Base-by-base conservation (phyloP, 2,888 invertebrate species). In the Folsomia candida region DNA sequence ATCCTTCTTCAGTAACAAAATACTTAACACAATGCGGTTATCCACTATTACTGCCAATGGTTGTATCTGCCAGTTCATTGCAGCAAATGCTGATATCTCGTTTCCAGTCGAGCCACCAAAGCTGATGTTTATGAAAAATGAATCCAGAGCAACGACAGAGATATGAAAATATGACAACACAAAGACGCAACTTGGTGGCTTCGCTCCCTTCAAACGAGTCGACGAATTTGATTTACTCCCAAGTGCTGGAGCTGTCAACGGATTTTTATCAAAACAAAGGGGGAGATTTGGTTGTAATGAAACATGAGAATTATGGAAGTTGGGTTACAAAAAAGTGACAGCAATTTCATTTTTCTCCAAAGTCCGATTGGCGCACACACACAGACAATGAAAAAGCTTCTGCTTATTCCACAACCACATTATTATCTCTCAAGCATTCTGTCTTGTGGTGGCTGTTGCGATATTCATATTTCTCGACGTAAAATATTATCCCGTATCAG, bases 251-350 rank as follows among this genome's bases (percentile, higher is more conserved):
- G 65, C 72, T 77, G 77, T 77, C 77, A 75, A 71, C 71, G 68
- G 70, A 74, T 72, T 75, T 77, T 75, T 77, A 75, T 77, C 77
- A 77, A 77, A 77, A 77, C 76, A 77, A 77, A 76, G 70, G 69
- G 64, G 72, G 68, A 75, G 75, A 75, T 76, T 71, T 76, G 72
- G 71, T 70, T 57, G 63, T 73, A 74, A 74, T 74, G 74, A 74
- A 76, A 73, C 68, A 22, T 65, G 73, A 73, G 76, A 76, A 76
- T 71, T 76, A 76, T 76, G 76, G 71, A 67, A 71, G 70, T 66
- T 65, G 70, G 62, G 57, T 54, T 47, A 26, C 51, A 24, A 67
- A 68, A 68, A 70, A 67, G 60, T 73, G 73, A 73, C 73, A 73
- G 70, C 54, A 65, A 65, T 73, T 65, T 65, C 60, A 68, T 29